phyloP scores from a whole-genome alignment of 1,140 invertebrate genomes.

The Pseudomyrmex sp. region DNA sequence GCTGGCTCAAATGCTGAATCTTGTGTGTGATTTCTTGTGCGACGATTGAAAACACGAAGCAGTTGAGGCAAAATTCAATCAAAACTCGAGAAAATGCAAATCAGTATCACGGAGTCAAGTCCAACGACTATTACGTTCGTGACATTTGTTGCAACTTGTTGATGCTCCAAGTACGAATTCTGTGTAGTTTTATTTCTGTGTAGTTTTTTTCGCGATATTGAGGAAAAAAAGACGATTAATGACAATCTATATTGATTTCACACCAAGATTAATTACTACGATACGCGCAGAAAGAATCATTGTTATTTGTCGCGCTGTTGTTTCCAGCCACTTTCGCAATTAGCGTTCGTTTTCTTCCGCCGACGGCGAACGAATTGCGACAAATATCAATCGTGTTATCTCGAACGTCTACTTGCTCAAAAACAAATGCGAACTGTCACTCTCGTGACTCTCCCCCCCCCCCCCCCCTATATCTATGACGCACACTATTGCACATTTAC shows the following conservation, averaged over 20 bases:
- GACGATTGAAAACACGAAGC: no score
- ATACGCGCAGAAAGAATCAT: conserved; percentile 15
- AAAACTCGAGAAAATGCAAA: no score
- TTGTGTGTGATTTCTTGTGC: no score
- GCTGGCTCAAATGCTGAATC: no score
- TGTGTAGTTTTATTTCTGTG: not conserved
- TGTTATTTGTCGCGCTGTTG: conserved; percentile 14
- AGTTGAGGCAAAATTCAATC: no score
- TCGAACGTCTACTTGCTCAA: not conserved
- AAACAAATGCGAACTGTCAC: not conserved
- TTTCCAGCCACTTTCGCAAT: not conserved
- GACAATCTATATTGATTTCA: conserved; percentile 25
- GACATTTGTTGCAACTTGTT: not conserved
- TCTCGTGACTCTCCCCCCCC: not conserved
- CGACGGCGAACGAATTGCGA: not conserved
- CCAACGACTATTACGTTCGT: no score
- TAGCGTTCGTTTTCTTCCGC: not conserved
- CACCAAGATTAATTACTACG: conserved; percentile 42
- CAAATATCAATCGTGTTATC: not conserved
- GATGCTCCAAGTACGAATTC: not conserved
- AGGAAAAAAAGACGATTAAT: conserved; percentile 12
- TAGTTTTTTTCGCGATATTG: not conserved
- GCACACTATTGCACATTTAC: no score
- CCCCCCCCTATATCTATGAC: no score
- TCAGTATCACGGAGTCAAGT: no score